Conservation (phyloP, 2,113 vertebrate genomes). For the Trichechus manatus region DNA sequence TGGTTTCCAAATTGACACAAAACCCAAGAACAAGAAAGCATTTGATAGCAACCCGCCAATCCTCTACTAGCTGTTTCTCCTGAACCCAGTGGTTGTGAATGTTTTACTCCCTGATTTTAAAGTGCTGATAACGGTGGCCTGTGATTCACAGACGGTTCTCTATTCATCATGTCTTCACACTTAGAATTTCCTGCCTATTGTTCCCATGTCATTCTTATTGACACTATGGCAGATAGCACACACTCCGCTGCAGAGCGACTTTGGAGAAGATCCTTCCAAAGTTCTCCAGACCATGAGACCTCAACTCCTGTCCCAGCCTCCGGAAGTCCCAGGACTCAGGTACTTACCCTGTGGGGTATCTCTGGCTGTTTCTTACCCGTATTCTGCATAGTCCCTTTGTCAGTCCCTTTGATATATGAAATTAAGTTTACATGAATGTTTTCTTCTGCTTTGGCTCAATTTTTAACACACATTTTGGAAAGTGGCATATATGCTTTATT, state of each 20-base stretch:
- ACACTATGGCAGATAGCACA: neutral
- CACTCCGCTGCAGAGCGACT: neutral
- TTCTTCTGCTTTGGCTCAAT: neutral
- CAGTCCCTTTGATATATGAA: conserved; percentile 20
- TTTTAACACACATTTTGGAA: conserved; percentile 9
- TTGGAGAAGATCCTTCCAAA: neutral
- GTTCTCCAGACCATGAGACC: neutral
- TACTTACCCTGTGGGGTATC: neutral
- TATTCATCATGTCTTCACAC: neutral
- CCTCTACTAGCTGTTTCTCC: neutral
- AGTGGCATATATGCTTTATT: neutral
- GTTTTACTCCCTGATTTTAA: neutral
- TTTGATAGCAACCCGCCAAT: neutral
- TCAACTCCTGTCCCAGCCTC: neutral
- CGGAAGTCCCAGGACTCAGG: neutral
- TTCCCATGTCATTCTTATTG: neutral
- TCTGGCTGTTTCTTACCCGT: neutral
- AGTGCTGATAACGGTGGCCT: neutral
- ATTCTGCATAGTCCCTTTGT: neutral
- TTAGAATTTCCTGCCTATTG: neutral
- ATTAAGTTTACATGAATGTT: neutral
- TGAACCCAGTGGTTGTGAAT: neutral
- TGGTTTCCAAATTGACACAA: conserved; percentile 31
- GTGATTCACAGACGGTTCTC: neutral
- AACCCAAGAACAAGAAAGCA: conserved; percentile 24